Evolutionary conservation across 2,113 vertebrate genomes (phyloP).

Genomic region (Sander vitreus): DNA sequence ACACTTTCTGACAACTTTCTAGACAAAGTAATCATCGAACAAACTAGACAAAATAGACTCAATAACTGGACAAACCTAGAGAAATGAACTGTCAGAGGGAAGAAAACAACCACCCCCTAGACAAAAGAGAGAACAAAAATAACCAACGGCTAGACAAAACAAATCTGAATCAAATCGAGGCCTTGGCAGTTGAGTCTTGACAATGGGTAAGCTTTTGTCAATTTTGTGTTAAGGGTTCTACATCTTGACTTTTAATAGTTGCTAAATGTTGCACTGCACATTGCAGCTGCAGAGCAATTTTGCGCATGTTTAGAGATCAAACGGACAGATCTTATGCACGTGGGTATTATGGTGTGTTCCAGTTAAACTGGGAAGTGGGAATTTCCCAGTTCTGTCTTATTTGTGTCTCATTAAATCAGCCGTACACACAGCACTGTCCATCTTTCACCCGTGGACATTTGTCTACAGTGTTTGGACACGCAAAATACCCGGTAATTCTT

Average conservation of each 20-base stretch:
- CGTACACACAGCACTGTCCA: too few species aligned
- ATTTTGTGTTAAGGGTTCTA: neutral
- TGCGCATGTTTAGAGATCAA: constrained; percentile 19
- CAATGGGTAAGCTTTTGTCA: neutral
- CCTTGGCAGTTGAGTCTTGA: neutral
- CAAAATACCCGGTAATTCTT: too few species aligned
- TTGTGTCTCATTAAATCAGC: too few species aligned
- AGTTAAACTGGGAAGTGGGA: too few species aligned
- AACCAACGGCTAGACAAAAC: neutral
- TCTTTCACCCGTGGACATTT: too few species aligned
- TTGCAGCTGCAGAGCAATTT: neutral
- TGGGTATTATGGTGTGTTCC: too few species aligned
- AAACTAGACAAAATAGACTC: neutral
- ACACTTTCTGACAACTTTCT: neutral
- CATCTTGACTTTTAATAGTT: neutral
- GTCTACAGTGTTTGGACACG: too few species aligned
- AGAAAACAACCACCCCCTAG: neutral
- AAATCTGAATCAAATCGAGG: neutral
- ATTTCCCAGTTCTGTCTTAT: too few species aligned
- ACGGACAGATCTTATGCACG: neutral
- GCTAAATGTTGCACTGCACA: neutral
- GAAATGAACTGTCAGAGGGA: neutral
- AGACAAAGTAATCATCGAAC: neutral
- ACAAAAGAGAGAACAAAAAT: neutral
- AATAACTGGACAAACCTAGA: neutral